Conservation (phyloP, 2,888 invertebrate species). For the Pseudococcus jackbeardsleyi region DNA sequence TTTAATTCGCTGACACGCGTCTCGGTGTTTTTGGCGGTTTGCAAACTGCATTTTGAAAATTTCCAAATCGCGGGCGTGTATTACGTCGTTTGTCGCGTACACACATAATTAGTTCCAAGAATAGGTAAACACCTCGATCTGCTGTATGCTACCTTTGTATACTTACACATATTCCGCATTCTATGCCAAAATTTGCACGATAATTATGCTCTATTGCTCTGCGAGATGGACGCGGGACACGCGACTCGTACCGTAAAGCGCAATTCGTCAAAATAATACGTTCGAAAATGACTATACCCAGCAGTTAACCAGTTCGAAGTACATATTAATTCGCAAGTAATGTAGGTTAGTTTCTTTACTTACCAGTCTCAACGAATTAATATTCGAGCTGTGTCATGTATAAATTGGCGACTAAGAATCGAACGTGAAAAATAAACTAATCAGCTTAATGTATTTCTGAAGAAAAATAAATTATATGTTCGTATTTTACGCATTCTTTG, state of each 20-base stretch:
- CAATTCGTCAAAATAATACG: neutral
- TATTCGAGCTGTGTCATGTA: slow-evolving; percentile 53
- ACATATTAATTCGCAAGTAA: slow-evolving; percentile 38
- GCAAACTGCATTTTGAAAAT: slow-evolving; percentile 9
- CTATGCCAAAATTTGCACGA: slow-evolving; percentile 6
- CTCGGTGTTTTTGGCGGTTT: slow-evolving; percentile 14
- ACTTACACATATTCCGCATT: neutral
- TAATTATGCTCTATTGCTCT: neutral
- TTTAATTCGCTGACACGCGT: slow-evolving; percentile 31
- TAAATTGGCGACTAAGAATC: neutral
- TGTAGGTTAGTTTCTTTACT: slow-evolving; percentile 57
- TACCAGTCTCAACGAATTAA: slow-evolving; percentile 57
- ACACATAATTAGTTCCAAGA: slow-evolving; percentile 14
- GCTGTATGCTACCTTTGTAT: neutral
- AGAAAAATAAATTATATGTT: neutral
- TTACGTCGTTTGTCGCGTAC: neutral
- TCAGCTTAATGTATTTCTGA: slow-evolving; percentile 10
- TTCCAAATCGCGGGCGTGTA: slow-evolving; percentile 2
- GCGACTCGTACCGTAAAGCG: no score
- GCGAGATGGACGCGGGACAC: neutral
- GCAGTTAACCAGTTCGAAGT: slow-evolving; percentile 15
- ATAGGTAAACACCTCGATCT: neutral
- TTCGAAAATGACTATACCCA: neutral
- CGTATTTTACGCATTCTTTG: slow-evolving; percentile 3
- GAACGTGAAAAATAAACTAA: slow-evolving; percentile 23